Evolutionary conservation across 1,140 invertebrate genomes (phyloP).

Genomic region (Formica selysi): DNA sequence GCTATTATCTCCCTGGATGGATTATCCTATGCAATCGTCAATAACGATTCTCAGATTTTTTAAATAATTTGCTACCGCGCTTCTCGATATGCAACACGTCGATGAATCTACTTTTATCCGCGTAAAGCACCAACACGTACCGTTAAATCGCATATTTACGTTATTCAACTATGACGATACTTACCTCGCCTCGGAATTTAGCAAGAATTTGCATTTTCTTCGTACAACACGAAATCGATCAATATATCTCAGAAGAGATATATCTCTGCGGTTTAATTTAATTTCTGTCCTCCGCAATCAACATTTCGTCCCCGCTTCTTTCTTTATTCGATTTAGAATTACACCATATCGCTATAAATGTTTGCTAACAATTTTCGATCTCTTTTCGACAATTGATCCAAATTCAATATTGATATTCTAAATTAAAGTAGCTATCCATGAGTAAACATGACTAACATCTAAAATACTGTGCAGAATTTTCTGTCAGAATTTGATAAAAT

Average conservation of each 20-base stretch:
- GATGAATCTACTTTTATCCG: neutral
- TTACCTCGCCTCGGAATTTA: conserved; percentile 3
- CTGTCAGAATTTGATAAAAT: conserved; percentile 24
- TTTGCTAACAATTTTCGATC: neutral
- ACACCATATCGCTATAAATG: neutral
- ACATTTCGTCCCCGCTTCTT: neutral
- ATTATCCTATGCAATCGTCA: neutral
- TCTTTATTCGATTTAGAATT: conserved; percentile 25
- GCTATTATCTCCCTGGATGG: neutral
- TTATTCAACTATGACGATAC: conserved; percentile 5
- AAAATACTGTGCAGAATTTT: conserved; percentile 10
- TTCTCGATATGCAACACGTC: neutral
- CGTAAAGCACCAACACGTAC: neutral
- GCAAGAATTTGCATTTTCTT: conserved; percentile 26
- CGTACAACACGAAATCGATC: neutral
- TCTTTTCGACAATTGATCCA: conserved; percentile 20
- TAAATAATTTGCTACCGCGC: conserved; percentile 2
- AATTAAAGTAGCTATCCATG: conserved; percentile 13
- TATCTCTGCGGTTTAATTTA: conserved; percentile 10
- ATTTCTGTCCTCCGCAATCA: neutral
- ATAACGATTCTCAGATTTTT: conserved; percentile 21
- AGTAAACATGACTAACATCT: conserved; percentile 1
- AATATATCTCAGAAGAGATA: neutral
- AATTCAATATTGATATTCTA: conserved; percentile 44
- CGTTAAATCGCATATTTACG: conserved; percentile 2